Evolutionary conservation across 2,888 invertebrate species (phyloP).

Genomic region (Drosophila vallismaia): DNA sequence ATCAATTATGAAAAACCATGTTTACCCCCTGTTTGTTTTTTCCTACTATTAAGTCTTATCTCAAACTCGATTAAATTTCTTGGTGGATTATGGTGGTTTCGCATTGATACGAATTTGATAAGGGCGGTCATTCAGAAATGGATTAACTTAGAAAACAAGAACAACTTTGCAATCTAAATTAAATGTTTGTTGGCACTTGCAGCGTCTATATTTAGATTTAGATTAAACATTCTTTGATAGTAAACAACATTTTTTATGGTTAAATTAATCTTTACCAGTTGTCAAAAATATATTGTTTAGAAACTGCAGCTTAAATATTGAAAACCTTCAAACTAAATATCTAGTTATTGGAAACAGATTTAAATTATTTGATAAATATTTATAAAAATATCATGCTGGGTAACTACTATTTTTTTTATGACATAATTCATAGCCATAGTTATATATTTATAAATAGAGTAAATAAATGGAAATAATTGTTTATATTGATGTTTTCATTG

Average conservation of each 20-base stretch:
- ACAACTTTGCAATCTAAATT: neutral
- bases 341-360: neutral
- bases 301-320: neutral
- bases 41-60: neutral
- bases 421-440: neutral
- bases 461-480: neutral
- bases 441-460: neutral
- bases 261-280: neutral
- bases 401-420: neutral
- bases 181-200: neutral
- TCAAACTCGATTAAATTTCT: neutral
- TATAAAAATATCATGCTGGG: neutral
- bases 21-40: neutral
- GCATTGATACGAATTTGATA: conserved; percentile 1
- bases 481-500: neutral
- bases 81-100: neutral
- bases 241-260: neutral
- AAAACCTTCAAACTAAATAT: neutral
- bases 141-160: neutral
- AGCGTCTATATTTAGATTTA: conserved; percentile 2
- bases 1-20: too few relatives aligned
- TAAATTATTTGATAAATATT: neutral
- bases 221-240: conserved; percentile 18
- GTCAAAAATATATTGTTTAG: neutral
- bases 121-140: neutral